Evolutionary conservation across 2,113 vertebrate genomes (phyloP), one percentile per base, ranked within the genome.

Genomic region (Aramus guarauna): DNA sequence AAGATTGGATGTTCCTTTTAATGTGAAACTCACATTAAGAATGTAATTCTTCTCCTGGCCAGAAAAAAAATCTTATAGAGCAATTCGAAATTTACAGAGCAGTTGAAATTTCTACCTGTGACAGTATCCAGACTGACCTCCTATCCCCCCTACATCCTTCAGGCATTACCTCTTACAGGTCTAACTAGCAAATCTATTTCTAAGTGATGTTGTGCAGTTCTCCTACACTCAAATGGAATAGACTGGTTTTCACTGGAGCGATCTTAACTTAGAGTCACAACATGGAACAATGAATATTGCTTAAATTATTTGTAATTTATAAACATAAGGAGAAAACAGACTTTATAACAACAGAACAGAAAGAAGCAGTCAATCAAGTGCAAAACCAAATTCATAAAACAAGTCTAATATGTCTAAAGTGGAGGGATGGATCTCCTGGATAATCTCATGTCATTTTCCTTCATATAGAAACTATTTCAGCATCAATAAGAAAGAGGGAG

Each of bases 241-340:
- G 26, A 32, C 29, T 55, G 22, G 29, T 67, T 73, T 87, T 78
- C 85, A 87, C 39, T 15, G 3, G 68, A 90, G 52, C 52, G 56
- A 77, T 74, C 66, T 55, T 82, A 73, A 89, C 59, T 50, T 56
- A 50, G 9, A 73, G 16, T 85, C 69, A 71, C 59, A 93, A 43
- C 55, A 78, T 74, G 74, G 64, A 77, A 87, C 74, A 90, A 56
- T 52, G 39, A 77, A 73, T 77, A 69, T 60, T 62, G 27, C 52
- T 92, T 88, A 48, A 69, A 88, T 95, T 85, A 92, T 94, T 93
- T 93, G 81, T 41, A 41, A 41, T 93, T 82, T 82, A 85, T 53
- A 41, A 63, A 26, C 43, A 32, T 55, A 60, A 47, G 56, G 69
- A 84, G 19, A 75, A 90, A 81, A 71, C 7, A 62, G 50, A 29